Percentiles rank a stretch among this genome's conserved stretches.
Conservation (phyloP, 2,797 vertebrate genomes). For the Cryptoprocta ferox region DNA sequence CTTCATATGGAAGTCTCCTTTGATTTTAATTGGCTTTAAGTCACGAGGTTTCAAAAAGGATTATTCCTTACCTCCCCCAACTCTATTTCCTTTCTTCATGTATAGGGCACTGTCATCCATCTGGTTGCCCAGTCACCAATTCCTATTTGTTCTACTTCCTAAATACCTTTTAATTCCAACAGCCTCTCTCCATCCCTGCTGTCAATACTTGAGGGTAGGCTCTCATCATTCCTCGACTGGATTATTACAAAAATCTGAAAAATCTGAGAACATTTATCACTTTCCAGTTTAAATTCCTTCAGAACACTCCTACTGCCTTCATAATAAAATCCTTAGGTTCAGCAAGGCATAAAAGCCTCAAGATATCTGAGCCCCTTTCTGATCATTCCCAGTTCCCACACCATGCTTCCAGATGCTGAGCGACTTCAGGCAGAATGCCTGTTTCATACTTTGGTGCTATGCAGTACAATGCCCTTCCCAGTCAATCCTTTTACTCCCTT, state of each 20-base stretch:
- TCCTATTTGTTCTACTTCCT: background rate
- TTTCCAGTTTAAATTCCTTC: background rate
- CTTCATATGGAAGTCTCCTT: background rate
- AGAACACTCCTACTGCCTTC: background rate
- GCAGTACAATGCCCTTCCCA: background rate
- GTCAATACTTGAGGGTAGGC: background rate
- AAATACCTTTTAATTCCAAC: slow-evolving; percentile 3
- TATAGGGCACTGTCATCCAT: background rate
- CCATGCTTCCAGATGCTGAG: background rate
- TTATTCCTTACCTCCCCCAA: background rate
- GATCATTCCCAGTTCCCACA: background rate
- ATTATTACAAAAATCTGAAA: background rate
- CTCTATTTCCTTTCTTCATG: slow-evolving; percentile 4
- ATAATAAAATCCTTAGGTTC: slow-evolving; percentile 14
- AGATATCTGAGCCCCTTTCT: background rate
- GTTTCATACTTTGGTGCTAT: background rate
- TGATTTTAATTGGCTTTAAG: slow-evolving; percentile 1
- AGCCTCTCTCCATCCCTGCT: background rate
- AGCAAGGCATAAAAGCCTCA: background rate
- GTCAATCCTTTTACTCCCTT: background rate
- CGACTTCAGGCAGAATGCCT: background rate
- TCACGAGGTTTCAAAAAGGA: slow-evolving; percentile 1
- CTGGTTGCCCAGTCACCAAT: background rate
- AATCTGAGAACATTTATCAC: background rate
- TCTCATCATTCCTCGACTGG: background rate